phyloP scores from a whole-genome alignment of 2,113 vertebrate genomes.

The Acrocephalus kingi region DNA sequence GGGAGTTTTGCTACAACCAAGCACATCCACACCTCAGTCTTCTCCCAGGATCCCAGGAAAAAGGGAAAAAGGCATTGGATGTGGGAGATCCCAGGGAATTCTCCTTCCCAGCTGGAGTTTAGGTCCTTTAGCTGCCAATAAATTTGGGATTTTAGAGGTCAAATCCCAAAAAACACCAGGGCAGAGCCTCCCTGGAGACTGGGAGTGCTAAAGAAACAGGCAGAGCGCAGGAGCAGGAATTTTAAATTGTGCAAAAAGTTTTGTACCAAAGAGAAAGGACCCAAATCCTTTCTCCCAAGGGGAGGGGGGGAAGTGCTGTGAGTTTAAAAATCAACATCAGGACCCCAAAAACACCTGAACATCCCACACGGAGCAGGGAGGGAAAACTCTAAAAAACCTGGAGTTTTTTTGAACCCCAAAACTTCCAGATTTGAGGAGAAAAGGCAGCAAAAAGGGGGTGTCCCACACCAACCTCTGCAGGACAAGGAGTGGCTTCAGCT shows the following conservation, averaged over 20 bases:
- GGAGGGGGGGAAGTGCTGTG: neutral
- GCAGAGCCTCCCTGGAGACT: neutral
- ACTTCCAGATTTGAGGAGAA: neutral
- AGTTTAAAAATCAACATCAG: neutral
- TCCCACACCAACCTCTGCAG: neutral
- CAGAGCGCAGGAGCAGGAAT: neutral
- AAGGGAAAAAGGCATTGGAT: neutral
- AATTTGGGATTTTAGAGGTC: neutral
- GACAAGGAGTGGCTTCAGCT: neutral
- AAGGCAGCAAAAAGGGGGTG: neutral
- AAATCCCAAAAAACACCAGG: neutral
- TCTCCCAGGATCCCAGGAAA: neutral
- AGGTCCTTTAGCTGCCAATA: accelerated
- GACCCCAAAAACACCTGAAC: neutral
- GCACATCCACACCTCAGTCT: neutral
- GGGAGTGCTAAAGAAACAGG: neutral
- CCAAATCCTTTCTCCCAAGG: neutral
- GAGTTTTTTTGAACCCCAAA: neutral
- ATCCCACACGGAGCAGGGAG: neutral
- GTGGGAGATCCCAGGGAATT: neutral
- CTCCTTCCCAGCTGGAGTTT: neutral
- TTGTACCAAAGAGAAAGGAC: neutral
- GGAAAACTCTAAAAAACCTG: too few relatives aligned
- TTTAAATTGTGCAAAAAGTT: neutral
- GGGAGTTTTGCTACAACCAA: neutral